These are phyloP conservation scores for Sebastes hubbsi DNA, from an alignment of 2,797 vertebrate genomes.

Conservation along the genomic window DNA sequence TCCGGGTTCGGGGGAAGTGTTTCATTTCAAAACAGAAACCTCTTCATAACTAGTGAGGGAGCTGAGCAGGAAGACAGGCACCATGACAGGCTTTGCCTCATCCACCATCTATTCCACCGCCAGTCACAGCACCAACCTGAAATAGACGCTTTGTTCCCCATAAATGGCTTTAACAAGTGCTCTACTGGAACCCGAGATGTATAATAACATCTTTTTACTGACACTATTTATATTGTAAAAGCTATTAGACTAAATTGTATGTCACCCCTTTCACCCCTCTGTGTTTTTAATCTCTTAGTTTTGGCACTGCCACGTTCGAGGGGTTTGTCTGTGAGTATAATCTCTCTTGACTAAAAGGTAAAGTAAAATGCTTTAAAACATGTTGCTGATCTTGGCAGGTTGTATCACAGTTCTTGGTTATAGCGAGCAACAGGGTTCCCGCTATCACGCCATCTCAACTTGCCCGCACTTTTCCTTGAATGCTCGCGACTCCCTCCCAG, in stretches of 20 bases:
- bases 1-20: slow-evolving; percentile 22
- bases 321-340: slow-evolving; percentile 67
- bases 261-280: slow-evolving; percentile 22
- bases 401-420: slow-evolving; percentile 55
- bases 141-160: slow-evolving; percentile 54
- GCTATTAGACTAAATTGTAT: slow-evolving; percentile 66
- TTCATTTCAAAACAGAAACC: slow-evolving; percentile 44
- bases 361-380: slow-evolving; percentile 74
- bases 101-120: slow-evolving; percentile 13
- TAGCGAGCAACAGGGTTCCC: slow-evolving; percentile 57
- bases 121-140: slow-evolving; percentile 58
- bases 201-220: slow-evolving; percentile 62
- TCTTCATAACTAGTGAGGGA: slow-evolving; percentile 3
- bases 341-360: slow-evolving; percentile 56
- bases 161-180: slow-evolving; percentile 59
- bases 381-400: slow-evolving; percentile 80
- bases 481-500: slow-evolving; percentile 28
- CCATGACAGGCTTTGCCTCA: slow-evolving; percentile 32
- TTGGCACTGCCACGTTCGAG: slow-evolving; percentile 43
- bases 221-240: slow-evolving; percentile 56
- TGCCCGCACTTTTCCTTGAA: slow-evolving; percentile 62
- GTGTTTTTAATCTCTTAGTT: slow-evolving; percentile 48
- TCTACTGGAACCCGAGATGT: slow-evolving; percentile 45
- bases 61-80: slow-evolving; percentile 13
- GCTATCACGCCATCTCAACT: slow-evolving; percentile 72